These are phyloP conservation scores for Lasioglossum marginatum DNA, from an alignment of 2,888 invertebrate genomes.

Conservation along the genomic window DNA sequence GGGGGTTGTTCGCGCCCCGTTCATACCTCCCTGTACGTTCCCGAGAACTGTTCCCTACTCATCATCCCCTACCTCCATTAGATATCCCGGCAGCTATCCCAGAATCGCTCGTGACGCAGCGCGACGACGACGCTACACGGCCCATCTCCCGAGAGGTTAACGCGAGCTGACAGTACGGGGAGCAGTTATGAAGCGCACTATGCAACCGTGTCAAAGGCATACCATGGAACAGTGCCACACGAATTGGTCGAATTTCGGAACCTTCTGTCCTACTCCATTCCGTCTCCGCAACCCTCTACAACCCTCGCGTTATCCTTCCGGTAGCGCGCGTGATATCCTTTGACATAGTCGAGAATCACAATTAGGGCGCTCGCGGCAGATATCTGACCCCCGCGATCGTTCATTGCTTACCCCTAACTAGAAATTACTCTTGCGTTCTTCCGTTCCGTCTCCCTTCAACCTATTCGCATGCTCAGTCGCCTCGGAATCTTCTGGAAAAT, in stretches of 20 bases:
- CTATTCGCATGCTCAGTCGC: background rate
- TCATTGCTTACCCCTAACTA: background rate
- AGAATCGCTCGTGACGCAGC: slow-evolving; percentile 48
- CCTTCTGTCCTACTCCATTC: background rate
- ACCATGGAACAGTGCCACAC: slow-evolving; percentile 27
- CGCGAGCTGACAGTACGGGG: slow-evolving; percentile 47
- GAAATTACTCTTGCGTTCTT: background rate
- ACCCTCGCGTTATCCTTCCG: background rate
- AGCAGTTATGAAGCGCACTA: slow-evolving; percentile 44
- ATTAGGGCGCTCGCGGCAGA: background rate
- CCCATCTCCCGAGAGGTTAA: slow-evolving; percentile 55
- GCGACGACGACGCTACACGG: slow-evolving; percentile 55
- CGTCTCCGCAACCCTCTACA: background rate
- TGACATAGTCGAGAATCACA: slow-evolving; percentile 15
- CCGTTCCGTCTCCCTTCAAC: background rate
- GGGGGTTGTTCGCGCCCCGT: background rate
- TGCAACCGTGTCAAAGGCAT: slow-evolving; percentile 55
- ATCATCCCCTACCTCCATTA: slow-evolving; percentile 28
- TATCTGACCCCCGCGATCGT: background rate
- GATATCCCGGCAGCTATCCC: slow-evolving; percentile 37
- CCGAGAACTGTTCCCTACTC: background rate
- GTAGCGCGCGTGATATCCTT: background rate
- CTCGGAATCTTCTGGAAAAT: background rate
- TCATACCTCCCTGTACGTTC: background rate
- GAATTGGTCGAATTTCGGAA: slow-evolving; percentile 53